Evolutionary conservation across 2,888 invertebrate species (phyloP), one percentile per base, ranked within the genome.

Genomic region (Polydrusus cervinus): DNA sequence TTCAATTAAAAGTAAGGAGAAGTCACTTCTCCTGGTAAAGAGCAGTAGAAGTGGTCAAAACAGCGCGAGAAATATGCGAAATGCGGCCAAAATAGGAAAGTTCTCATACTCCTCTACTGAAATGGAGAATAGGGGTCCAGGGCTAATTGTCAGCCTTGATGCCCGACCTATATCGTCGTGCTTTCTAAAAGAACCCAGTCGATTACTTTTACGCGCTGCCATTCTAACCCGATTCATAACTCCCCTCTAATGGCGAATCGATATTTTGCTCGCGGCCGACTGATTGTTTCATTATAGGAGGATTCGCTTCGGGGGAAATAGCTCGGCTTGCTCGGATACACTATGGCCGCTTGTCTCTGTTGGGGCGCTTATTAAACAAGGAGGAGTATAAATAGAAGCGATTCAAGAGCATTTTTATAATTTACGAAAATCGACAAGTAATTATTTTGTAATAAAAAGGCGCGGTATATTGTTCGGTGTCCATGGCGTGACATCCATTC

Each of bases 161-260:
- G 34, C 38, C 49, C 49, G 66, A 49, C 57, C 57, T 60, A 60
- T 60, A 40, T 66, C 38, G 53, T 66, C 40, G 43, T 34, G 55
- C 34, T 34, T 55, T 60, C 16, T 30, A 68, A 55, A 55, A 38
- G 55, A 43, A 11, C 65, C 51, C 55, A 53, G 25, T 51, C 61
- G 38, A 49, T 40, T 60, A 60, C 45, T 68, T 68, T 57, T 68
- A 68, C 60, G 45, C 68, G 68, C 16, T 25, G 9, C 60, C 18
- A 30, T 68, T 60, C 60, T 68, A 55, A 68, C 55, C 53, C 51
- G 57, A 68, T 68, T 68, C 68, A 68, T 68, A 68, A 68, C 68
- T 68, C 45, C 30, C 57, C 60, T 34, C 34, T 68, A 68, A 68
- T 68, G 68, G 57, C 16, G 45, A 68, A 68, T 68, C 68, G 68